Evolutionary conservation across 2,797 vertebrate genomes (phyloP), one percentile per base, ranked within the genome.

Genomic region (Florisuga fusca): DNA sequence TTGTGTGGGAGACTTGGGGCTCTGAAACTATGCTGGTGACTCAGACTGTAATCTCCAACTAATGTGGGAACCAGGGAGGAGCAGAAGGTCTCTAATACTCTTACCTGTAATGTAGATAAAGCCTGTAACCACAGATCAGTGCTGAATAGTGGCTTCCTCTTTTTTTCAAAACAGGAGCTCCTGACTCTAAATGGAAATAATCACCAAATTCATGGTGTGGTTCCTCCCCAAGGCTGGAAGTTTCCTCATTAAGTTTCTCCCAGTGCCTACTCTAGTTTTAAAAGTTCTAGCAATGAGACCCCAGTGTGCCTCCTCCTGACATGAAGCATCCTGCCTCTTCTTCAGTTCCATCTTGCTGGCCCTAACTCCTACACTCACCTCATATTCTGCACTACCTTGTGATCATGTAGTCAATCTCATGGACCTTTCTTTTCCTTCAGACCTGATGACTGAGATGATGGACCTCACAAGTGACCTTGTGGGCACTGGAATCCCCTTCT

Each of bases 371-470:
- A 57, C 48, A 59, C 38, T 66, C 68, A 64, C 17, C 43, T 58
- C n/a, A 19, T 51, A 15, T 29, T 81, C 59, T 69, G 55, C 29
- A 66, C 66, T 29, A 17, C 41, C 50, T 78, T 75, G 23, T 64
- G 55, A 72, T 84, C 25, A 1, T 36, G 48, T 68, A 45, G 26
- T 73, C 80, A 84, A 45, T 26, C 19, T 92, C 74, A 82, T 6
- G 21, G 74, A 38, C 10, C 15, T 87, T 88, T 94, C 71, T 43
- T 85, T 90, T 94, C 82, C n/a, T 53, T 72, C 97, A 99, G 99
- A 99, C 96, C 97, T 99, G 92, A 99, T 99, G 99, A 99, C 99
- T 0, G 99, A 99, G 97, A 99, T 99, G 99, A 99, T 99, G 95
- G 99, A 99, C 95, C 98, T 99, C 98, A 99, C 99, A 87, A 99